These are phyloP conservation scores for Chymomyza procnemis DNA, from an alignment of 2,888 invertebrate genomes.

Conservation along the genomic window DNA sequence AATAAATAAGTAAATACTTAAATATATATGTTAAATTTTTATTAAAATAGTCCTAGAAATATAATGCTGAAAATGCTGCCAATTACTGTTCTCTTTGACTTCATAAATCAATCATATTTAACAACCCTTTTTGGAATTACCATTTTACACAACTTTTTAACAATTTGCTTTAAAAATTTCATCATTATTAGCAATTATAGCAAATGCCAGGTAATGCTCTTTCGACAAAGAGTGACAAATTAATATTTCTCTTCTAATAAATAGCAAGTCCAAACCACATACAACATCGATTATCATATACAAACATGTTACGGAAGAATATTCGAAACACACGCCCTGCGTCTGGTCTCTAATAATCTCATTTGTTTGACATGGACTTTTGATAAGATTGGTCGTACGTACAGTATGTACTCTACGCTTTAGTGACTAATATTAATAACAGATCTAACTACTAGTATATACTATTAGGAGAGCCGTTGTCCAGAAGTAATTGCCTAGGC, in stretches of 20 bases:
- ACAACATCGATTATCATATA: neutral
- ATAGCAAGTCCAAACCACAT: neutral
- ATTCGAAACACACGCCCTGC: neutral
- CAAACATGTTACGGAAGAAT: neutral
- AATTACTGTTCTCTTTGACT: neutral
- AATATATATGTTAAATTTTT: too few relatives aligned
- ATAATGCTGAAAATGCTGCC: too few relatives aligned
- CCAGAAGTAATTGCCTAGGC: neutral
- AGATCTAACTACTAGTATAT: neutral
- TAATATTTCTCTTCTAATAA: neutral
- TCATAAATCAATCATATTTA: neutral
- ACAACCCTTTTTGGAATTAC: neutral
- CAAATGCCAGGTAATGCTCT: neutral
- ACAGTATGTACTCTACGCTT: neutral
- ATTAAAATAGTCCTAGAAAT: too few relatives aligned
- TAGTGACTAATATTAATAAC: neutral
- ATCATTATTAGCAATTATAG: neutral
- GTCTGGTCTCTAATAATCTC: neutral
- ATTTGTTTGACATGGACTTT: neutral
- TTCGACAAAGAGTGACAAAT: neutral
- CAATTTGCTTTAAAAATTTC: neutral
- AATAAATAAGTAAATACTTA: too few relatives aligned
- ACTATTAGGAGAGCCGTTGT: neutral
- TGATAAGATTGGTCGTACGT: neutral
- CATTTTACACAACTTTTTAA: neutral